These are phyloP conservation scores for Alauda arvensis DNA, from an alignment of 2,797 vertebrate genomes.

Conservation along the genomic window DNA sequence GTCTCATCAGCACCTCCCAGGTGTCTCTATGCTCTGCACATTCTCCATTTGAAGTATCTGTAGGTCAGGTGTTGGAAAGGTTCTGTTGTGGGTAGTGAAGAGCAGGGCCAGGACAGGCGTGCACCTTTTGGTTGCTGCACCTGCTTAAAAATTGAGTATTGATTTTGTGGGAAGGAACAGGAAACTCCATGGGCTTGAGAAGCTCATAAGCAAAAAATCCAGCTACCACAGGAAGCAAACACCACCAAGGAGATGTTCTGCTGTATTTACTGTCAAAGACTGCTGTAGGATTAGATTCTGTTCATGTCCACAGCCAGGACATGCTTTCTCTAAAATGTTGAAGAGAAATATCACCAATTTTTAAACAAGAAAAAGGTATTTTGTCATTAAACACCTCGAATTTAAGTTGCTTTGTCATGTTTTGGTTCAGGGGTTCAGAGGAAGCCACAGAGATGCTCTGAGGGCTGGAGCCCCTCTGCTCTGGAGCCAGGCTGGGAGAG, in stretches of 20 bases:
- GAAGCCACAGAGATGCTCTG: accelerated
- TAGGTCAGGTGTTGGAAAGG: not conserved
- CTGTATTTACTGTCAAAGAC: not conserved
- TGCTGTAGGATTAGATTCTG: not conserved
- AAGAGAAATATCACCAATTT: not conserved
- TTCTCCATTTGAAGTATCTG: not conserved
- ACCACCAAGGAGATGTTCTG: not conserved
- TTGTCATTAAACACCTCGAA: not conserved
- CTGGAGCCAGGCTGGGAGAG: not conserved
- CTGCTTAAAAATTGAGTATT: not conserved
- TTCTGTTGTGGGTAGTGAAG: not conserved
- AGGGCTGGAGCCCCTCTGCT: not conserved
- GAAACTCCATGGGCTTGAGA: not conserved
- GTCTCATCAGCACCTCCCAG: not conserved
- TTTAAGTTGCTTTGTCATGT: not conserved
- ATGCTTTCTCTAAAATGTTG: not conserved
- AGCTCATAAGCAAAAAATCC: not conserved
- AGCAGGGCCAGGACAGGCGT: not conserved
- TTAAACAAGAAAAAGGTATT: not conserved
- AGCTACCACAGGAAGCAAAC: not conserved
- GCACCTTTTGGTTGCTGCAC: not conserved
- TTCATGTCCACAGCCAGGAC: not conserved
- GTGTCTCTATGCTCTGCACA: not conserved
- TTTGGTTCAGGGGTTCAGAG: not conserved
- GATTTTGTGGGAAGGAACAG: not conserved